Percentiles rank a stretch among this genome's conserved stretches.
Evolutionary conservation across 2,888 invertebrate species (phyloP).

Genomic region (Campaea margaritaria): DNA sequence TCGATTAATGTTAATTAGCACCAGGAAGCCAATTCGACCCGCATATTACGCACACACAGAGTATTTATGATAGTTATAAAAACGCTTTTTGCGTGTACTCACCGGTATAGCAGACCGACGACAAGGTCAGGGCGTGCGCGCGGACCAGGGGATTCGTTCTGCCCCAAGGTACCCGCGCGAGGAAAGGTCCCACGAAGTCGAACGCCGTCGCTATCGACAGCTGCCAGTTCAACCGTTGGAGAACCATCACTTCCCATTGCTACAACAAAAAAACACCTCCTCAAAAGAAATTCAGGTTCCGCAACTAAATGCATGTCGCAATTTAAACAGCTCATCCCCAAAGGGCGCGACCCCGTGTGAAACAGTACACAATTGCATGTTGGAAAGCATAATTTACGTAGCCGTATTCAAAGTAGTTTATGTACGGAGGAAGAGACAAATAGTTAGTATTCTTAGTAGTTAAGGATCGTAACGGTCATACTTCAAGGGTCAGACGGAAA

Average conservation of each 20-base stretch:
- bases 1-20: constrained; percentile 66
- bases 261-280: constrained; percentile 71
- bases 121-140: constrained; percentile 90
- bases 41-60: constrained; percentile 57
- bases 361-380: constrained; percentile 51
- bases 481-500: constrained; percentile 77
- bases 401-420: constrained; percentile 47
- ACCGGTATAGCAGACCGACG: constrained; percentile 93
- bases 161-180: constrained; percentile 87
- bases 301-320: constrained; percentile 39
- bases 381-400: constrained; percentile 45
- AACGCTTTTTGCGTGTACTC: constrained; percentile 56
- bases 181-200: constrained; percentile 93
- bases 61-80: constrained; percentile 33
- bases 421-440: constrained; percentile 59
- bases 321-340: constrained; percentile 48
- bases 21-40: constrained; percentile 62
- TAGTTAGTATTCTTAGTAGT: constrained; percentile 65
- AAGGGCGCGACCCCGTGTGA: constrained; percentile 66
- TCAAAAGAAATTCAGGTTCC: constrained; percentile 35
- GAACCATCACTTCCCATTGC: constrained; percentile 92
- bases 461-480: constrained; percentile 81
- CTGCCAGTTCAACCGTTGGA: constrained; percentile 92
- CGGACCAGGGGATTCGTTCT: constrained; percentile 86
- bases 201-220: constrained; percentile 91